Evolutionary conservation across 1,140 invertebrate genomes (phyloP).

Genomic region (Drosophila ananassae): DNA sequence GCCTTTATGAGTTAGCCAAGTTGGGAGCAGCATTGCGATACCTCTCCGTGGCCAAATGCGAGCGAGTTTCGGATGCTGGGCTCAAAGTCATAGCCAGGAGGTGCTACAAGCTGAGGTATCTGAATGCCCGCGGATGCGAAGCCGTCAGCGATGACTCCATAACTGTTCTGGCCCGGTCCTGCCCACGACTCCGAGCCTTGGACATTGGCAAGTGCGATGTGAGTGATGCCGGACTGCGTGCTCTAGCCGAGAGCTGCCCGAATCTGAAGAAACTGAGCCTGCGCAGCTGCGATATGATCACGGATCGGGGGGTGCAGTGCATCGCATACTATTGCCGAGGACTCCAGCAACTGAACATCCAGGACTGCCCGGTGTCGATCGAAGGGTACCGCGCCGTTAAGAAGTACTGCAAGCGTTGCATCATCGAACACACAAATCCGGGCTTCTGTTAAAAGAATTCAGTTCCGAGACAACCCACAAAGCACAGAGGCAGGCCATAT

Average conservation of each 20-base stretch:
- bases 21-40: conserved; percentile 93
- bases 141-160: conserved; percentile 95
- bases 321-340: conserved; percentile 94
- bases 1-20: conserved; percentile 94
- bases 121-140: conserved; percentile 96
- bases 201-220: conserved; percentile 97
- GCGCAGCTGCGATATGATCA: conserved; percentile 94
- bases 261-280: conserved; percentile 95
- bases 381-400: conserved; percentile 95
- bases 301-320: conserved; percentile 93
- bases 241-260: conserved; percentile 94
- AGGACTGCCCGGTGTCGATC: conserved; percentile 94
- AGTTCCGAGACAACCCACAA: conserved; percentile 20
- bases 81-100: conserved; percentile 93
- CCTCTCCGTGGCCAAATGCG: conserved; percentile 95
- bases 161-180: conserved; percentile 91
- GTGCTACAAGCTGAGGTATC: conserved; percentile 94
- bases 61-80: conserved; percentile 93
- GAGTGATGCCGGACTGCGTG: conserved; percentile 92
- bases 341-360: conserved; percentile 95
- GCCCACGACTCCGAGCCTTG: conserved; percentile 92
- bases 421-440: conserved; percentile 97
- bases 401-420: conserved; percentile 94
- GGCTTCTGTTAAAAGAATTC: conserved; percentile 89
- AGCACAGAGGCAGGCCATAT: conserved; percentile 80